These are phyloP conservation scores for Aegotheles bennettii DNA, from an alignment of 2,113 vertebrate genomes.

Conservation along the genomic window DNA sequence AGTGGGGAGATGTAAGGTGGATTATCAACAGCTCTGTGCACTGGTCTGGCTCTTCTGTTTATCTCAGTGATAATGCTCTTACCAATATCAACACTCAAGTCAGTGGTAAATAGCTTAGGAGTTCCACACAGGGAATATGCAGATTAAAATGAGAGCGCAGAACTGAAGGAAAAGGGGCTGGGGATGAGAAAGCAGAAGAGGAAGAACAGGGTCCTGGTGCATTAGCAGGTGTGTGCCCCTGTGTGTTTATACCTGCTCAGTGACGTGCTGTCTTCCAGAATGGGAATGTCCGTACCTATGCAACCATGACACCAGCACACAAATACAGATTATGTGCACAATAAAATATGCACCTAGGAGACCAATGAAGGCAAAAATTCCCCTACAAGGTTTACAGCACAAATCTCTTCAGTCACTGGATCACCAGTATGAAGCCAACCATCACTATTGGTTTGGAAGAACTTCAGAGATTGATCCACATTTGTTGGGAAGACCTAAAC, in stretches of 20 bases:
- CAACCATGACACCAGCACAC: slow-evolving; percentile 37
- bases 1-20: not conserved
- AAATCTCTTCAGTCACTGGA: not conserved
- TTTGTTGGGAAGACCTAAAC: not conserved
- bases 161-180: not conserved
- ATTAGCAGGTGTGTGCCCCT: not conserved
- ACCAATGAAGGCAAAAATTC: not conserved
- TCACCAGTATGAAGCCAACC: not conserved
- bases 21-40: not conserved
- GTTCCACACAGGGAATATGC: not conserved
- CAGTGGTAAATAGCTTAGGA: not conserved
- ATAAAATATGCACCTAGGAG: not conserved
- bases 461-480: not conserved
- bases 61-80: not conserved
- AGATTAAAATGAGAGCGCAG: not conserved
- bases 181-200: not conserved
- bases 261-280: not conserved
- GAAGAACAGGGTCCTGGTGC: not conserved
- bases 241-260: not conserved
- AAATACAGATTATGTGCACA: not conserved
- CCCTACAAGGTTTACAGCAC: not conserved
- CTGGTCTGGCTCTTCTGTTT: not conserved
- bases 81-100: not conserved
- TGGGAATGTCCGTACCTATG: not conserved
- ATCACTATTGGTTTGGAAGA: not conserved